These are phyloP conservation scores for Globodera rostochiensis DNA, from an alignment of 1,140 invertebrate species.

Conservation along the genomic window DNA sequence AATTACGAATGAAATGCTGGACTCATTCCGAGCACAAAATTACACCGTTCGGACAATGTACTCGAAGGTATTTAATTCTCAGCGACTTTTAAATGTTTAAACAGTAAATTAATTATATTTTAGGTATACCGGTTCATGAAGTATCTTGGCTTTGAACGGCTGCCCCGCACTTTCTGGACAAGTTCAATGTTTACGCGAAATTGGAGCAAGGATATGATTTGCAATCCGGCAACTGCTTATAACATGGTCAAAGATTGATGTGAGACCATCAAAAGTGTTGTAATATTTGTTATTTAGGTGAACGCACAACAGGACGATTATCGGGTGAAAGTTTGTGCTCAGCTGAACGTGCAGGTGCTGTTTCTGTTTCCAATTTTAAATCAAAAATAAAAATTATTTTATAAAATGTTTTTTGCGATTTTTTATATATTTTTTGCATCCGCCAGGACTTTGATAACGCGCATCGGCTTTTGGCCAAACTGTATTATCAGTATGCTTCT, in stretches of 20 bases:
- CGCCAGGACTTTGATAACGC: constrained; percentile 45
- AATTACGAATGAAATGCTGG: constrained; percentile 43
- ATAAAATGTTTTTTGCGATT: background rate
- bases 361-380: too few relatives aligned
- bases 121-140: constrained; percentile 54
- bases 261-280: background rate
- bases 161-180: constrained; percentile 50
- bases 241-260: constrained; percentile 33
- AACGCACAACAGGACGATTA: constrained; percentile 37
- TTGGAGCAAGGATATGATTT: constrained; percentile 59
- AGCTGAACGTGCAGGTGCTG: constrained; percentile 19
- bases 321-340: constrained; percentile 28
- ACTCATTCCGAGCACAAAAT: constrained; percentile 48
- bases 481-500: constrained; percentile 53
- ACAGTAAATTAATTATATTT: constrained; percentile 22
- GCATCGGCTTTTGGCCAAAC: constrained; percentile 48
- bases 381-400: too few relatives aligned
- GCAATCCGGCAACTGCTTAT: constrained; percentile 56
- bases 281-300: background rate
- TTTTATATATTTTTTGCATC: constrained; percentile 2
- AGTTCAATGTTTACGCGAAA: constrained; percentile 51
- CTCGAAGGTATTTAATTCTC: constrained; percentile 33
- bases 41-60: constrained; percentile 49
- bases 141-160: constrained; percentile 50
- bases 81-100: background rate